phyloP scores from a whole-genome alignment of 1,140 invertebrate species.

The Hyphantria cunea region DNA sequence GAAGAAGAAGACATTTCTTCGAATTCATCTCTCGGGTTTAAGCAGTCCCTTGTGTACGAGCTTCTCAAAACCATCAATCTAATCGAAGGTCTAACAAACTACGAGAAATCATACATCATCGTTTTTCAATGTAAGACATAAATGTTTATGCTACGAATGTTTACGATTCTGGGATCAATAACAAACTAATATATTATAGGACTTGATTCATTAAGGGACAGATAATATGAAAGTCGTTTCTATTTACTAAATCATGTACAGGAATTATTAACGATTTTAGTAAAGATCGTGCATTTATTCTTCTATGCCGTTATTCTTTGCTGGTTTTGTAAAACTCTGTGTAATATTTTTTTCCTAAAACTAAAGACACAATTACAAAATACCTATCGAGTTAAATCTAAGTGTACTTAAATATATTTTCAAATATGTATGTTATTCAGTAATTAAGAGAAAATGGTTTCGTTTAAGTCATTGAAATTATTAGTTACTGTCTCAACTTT shows the following conservation, averaged over 20 bases:
- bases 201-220: conserved; percentile 30
- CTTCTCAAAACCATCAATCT: neutral
- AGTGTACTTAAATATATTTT: too few relatives aligned
- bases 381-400: too few relatives aligned
- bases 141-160: conserved; percentile 12
- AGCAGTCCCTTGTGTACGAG: conserved; percentile 1
- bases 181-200: conserved; percentile 12
- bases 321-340: too few relatives aligned
- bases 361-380: too few relatives aligned
- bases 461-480: too few relatives aligned
- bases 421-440: neutral
- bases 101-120: conserved; percentile 5
- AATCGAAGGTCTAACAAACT: conserved; percentile 1
- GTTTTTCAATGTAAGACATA: conserved; percentile 1
- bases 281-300: neutral
- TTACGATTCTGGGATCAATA: conserved; percentile 12
- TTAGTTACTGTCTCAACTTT: neutral
- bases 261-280: neutral
- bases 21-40: conserved; percentile 18
- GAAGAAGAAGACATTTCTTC: conserved; percentile 13
- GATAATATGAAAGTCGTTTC: conserved; percentile 28
- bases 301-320: too few relatives aligned
- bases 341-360: too few relatives aligned
- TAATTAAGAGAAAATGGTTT: neutral
- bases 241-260: conserved; percentile 26